Evolutionary conservation across 37 sponge, comb jelly and placozoan species (phyloP), one percentile per base, ranked within the genome.

Genomic region (Chondrosia reniformis): DNA sequence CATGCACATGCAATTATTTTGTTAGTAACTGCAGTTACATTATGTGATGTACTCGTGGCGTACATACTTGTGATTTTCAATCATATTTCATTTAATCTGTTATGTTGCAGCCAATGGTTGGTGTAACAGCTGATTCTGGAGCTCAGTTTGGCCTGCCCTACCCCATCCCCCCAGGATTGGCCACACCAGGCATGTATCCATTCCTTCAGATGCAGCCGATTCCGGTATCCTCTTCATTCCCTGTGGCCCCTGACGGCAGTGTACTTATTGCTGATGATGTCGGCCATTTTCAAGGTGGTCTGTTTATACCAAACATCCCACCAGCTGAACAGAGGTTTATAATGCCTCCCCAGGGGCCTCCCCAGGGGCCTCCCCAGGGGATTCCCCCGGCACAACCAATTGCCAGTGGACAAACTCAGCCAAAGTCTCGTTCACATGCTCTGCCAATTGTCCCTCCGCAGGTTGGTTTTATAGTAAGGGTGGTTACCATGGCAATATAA

Each of bases 201-300:
- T 56, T 2, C 58, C 3, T 8, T 28, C n/a, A n/a, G n/a, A n/a
- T n/a, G n/a, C n/a, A n/a, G n/a, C n/a, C n/a, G n/a, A n/a, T n/a
- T n/a, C n/a, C n/a, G n/a, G n/a, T n/a, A n/a, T n/a, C n/a, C n/a
- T n/a, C n/a, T n/a, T n/a, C n/a, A n/a, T n/a, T n/a, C n/a, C n/a
- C n/a, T n/a, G n/a, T n/a, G n/a, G n/a, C n/a, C n/a, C n/a, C n/a
- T n/a, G n/a, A n/a, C n/a, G n/a, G n/a, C n/a, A n/a, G n/a, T n/a
- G n/a, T n/a, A n/a, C n/a, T n/a, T n/a, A n/a, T n/a, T n/a, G n/a
- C n/a, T n/a, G n/a, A n/a, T n/a, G n/a, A n/a, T n/a, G n/a, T n/a
- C 22, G 72, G 72, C 44, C 72, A 69, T 34, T 69, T n/a, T 40
- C 72, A 69, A 8, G 72, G 72, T 39, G 72, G 72, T n/a, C 72